These are phyloP conservation scores for Apteryx owenii DNA, from an alignment of 2,113 vertebrate species.

Conservation along the genomic window DNA sequence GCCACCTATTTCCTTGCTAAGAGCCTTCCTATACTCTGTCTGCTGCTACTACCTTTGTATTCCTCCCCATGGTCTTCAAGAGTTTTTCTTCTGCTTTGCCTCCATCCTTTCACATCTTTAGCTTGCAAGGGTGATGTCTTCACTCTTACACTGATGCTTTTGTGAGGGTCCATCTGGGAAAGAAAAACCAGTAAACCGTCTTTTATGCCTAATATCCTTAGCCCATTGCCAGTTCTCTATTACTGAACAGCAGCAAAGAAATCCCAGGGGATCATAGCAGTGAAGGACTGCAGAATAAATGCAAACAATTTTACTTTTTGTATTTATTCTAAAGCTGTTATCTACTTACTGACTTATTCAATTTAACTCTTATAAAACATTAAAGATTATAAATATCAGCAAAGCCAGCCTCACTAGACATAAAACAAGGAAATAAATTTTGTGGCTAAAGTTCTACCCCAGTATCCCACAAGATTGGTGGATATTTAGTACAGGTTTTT, in stretches of 20 bases:
- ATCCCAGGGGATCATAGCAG: background rate
- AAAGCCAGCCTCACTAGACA: background rate
- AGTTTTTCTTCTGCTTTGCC: background rate
- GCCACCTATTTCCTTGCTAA: background rate
- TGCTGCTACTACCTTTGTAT: background rate
- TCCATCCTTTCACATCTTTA: background rate
- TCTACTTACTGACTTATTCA: background rate
- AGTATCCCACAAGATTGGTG: background rate
- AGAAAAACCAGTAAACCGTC: background rate
- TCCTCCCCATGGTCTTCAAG: background rate
- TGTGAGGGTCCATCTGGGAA: background rate
- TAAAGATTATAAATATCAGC: background rate
- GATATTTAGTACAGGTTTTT: background rate
- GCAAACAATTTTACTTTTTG: background rate
- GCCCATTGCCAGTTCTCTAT: background rate
- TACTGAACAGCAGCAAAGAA: slow-evolving; percentile 1
- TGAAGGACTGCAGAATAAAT: background rate
- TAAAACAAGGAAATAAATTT: background rate
- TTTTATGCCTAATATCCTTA: background rate
- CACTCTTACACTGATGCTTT: background rate
- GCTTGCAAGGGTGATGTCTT: background rate
- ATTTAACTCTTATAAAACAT: background rate
- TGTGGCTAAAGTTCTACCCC: background rate
- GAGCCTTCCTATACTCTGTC: background rate
- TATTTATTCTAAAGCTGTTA: background rate